Conservation (phyloP, 35 echinoderm and acorn worm species). For the Anneissia japonica region DNA sequence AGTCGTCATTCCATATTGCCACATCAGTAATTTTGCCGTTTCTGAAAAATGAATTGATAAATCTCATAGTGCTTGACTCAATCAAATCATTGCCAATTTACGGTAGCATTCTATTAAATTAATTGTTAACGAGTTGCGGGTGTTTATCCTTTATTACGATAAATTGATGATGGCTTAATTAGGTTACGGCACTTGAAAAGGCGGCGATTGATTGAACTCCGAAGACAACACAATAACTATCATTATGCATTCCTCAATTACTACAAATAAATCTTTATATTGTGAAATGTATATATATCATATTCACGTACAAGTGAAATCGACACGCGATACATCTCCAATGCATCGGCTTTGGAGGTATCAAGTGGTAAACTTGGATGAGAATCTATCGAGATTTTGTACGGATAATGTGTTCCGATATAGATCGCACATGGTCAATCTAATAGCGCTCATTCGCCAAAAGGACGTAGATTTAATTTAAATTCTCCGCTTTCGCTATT, state of each 20-base stretch:
- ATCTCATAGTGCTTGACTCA: neutral
- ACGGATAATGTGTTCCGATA: neutral
- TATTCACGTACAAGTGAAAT: neutral
- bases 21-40: neutral
- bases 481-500: neutral
- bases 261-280: neutral
- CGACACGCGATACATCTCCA: neutral
- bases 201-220: neutral
- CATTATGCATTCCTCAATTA: neutral
- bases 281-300: neutral
- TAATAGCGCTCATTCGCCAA: neutral
- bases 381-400: neutral
- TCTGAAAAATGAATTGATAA: neutral
- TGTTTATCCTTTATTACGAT: neutral
- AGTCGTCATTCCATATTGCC: neutral
- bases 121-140: neutral
- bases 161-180: neutral
- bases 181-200: neutral
- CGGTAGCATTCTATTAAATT: neutral
- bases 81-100: conserved; percentile 2
- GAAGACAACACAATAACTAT: neutral
- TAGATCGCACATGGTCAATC: neutral
- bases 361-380: neutral
- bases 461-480: neutral
- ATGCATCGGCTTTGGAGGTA: neutral